Base-by-base conservation (phyloP, 2,888 invertebrate species). In the Heliconius hortense region DNA sequence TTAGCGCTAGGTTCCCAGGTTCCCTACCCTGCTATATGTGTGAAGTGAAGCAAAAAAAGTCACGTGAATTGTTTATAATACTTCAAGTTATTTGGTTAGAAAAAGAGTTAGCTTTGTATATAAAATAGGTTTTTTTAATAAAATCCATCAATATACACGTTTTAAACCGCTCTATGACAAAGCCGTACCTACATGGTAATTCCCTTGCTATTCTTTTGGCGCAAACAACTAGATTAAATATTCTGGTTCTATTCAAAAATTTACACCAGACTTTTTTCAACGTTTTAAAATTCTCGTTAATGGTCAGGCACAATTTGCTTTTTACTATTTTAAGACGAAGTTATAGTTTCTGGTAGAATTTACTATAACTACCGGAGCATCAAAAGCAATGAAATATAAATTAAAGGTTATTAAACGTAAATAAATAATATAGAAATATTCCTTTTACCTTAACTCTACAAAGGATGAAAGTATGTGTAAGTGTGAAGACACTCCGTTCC, bases 211-310 rank as follows among this genome's bases (percentile, higher is more conserved):
- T 48, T 48, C 21, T 48, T 67, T 53, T 28, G 11, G 31, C 48
- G 48, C 26, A 67, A 48, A 53, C 43, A 67, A 43, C 43, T 48
- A 48, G 43, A 67, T 68, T 28, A 68, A 28, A 28, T 53, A 68
- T 68, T 68, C 53, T 48, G 31, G 53, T n/a, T 28, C 28, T 68
- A 53, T 68, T 68, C 28, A 68, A 48, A 68, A 68, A 68, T 68
- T 21, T 68, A 68, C 21, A 28, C 28, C 53, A 53, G 68, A 21
- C 68, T 31, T 68, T 68, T 48, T 53, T 28, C 21, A 68, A 28
- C 28, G n/a, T 53, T 28, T 68, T 13, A 35, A 64, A 64, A 35
- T 35, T 35, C n/a, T 35, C 35, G 35, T 35, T 35, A 64, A 62
- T 62, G 28, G 60, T 60, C 5, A 26, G 60, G 18, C 62, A 28